Base-by-base conservation (phyloP, 1,140 invertebrate species). In the Apis dorsata region DNA sequence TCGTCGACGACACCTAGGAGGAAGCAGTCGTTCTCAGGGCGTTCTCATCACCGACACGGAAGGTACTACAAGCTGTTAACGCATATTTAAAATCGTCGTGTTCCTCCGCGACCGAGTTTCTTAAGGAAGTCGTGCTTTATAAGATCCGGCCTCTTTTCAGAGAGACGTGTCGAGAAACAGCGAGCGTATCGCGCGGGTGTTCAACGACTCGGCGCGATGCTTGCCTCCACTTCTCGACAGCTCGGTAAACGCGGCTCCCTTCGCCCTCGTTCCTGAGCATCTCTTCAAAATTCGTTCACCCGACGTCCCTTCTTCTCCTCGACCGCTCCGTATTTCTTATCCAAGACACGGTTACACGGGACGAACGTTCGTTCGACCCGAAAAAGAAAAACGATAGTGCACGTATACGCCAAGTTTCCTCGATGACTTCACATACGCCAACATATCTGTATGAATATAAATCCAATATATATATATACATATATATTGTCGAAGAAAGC, bases 41-140 rank as follows among this genome's bases (percentile, higher is more conserved):
- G 51, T 24, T 24, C 24, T 24, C 24, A 83, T 70, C 81, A 65
- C 51, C 79, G 75, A 79, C 81, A 51, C 75, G 57, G 17, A 63
- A 55, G 68, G n/a, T 44, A 63, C 81, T 71, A 76, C 73, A n/a
- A 77, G 73, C 63, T 81, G 80, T 81, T 81, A 69, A 81, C 80
- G 80, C 73, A 81, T 81, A 69, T 81, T 81, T 77, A 81, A 81
- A 34, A 44, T 44, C 34, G 34, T 44, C 80, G 63, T 15, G 72
- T 75, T 15, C 44, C 63, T 55, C 0, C 73, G 80, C 24, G 65
- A 81, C 72, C 65, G 34, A 0, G 34, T 34, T 81, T 69, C 73
- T 76, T 24, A 66, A 80, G 78, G 59, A 62, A 66, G 44, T 68
- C 53, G 24, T 69, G 72, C n/a, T 60, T 68, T 63, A 10, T 60